These are phyloP conservation scores for Eupithecia tripunctaria DNA, from an alignment of 2,888 invertebrate genomes.

Conservation along the genomic window DNA sequence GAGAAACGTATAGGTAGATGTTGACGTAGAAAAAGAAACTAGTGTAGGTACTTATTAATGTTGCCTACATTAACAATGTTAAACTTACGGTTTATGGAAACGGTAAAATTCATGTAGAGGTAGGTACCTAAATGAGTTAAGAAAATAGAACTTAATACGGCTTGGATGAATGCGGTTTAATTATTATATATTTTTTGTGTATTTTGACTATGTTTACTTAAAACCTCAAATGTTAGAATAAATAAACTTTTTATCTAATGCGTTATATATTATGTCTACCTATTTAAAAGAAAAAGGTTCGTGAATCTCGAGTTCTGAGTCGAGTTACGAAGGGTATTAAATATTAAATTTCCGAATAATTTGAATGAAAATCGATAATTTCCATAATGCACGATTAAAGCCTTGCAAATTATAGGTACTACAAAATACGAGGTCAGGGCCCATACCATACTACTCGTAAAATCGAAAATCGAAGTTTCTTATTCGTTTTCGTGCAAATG, in stretches of 20 bases:
- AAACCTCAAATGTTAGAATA: no score
- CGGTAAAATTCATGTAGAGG: background rate
- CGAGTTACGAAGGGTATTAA: background rate
- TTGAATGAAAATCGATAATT: background rate
- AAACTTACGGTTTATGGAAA: background rate
- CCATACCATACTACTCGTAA: no score
- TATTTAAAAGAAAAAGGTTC: background rate
- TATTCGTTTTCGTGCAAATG: no score
- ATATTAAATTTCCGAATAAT: background rate
- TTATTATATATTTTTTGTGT: no score
- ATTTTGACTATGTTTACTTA: no score
- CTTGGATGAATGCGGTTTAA: no score
- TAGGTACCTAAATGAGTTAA: background rate
- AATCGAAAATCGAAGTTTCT: no score
- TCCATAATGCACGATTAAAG: no score
- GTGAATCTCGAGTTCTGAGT: background rate
- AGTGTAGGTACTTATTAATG: background rate
- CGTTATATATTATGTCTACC: no score
- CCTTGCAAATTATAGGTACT: no score
- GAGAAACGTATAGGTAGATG: background rate
- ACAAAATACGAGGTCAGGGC: no score
- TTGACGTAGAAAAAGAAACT: background rate
- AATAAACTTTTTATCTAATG: no score
- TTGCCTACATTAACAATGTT: background rate
- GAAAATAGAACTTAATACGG: background rate